A percentile compares a stretch with the other conserved stretches of the same genome.
These are phyloP conservation scores for Catocala sponsa DNA, from an alignment of 2,888 invertebrate genomes.

Conservation along the genomic window DNA sequence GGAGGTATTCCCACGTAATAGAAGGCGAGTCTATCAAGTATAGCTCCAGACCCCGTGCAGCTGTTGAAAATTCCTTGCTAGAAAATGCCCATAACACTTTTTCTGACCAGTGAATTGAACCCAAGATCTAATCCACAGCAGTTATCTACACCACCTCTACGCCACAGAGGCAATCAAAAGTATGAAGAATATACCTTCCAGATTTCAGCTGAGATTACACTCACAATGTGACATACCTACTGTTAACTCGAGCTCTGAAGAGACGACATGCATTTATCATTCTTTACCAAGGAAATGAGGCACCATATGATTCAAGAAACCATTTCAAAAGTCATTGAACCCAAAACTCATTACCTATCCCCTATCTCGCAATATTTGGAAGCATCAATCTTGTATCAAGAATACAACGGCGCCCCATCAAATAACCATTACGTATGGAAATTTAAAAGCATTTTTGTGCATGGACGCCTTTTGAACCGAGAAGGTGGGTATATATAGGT, in stretches of 20 bases:
- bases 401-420: conserved; percentile 61
- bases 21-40: too few species aligned
- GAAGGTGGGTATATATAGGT: not conserved
- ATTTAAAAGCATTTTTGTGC: conserved; percentile 42
- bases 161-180: too few species aligned
- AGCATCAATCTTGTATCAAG: conserved; percentile 72
- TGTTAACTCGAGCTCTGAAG: conserved; percentile 8
- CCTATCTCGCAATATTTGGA: conserved; percentile 56
- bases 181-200: not conserved
- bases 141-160: too few species aligned
- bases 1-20: too few species aligned
- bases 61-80: too few species aligned
- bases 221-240: conserved; percentile 1
- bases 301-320: conserved; percentile 25
- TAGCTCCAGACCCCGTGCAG: too few species aligned
- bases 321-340: conserved; percentile 43
- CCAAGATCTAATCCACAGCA: too few species aligned
- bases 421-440: conserved; percentile 66
- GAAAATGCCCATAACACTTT: too few species aligned
- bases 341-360: conserved; percentile 40
- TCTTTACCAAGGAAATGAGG: conserved; percentile 33
- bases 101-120: too few species aligned
- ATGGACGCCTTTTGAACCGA: conserved; percentile 9
- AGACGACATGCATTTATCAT: conserved; percentile 21
- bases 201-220: conserved; percentile 3